A percentile compares a stretch with the other conserved stretches of the same genome.
phyloP scores from a whole-genome alignment of 2,797 vertebrate genomes.

The Micropoecilia bifurca region DNA sequence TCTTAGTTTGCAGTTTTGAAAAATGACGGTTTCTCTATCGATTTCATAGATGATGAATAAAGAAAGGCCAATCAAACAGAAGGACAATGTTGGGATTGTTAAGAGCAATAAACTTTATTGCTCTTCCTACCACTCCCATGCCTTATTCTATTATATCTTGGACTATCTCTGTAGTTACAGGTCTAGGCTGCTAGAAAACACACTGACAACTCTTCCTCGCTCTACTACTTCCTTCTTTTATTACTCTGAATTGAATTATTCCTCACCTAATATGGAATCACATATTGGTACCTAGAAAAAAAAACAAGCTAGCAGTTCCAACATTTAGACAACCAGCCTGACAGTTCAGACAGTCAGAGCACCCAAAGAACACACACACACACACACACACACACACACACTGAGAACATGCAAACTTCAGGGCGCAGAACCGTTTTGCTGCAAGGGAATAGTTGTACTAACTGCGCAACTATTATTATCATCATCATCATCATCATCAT shows the following conservation, averaged over 20 bases:
- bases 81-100: background rate
- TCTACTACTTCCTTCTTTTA: too few relatives aligned
- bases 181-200: too few relatives aligned
- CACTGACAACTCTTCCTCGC: too few relatives aligned
- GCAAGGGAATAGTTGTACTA: background rate
- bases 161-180: background rate
- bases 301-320: background rate
- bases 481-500: background rate
- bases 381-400: background rate
- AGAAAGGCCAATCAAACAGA: background rate
- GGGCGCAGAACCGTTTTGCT: background rate
- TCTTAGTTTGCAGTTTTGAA: background rate
- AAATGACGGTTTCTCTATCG: background rate
- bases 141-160: background rate
- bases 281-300: background rate
- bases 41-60: background rate
- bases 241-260: background rate
- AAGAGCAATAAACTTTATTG: background rate
- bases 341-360: background rate
- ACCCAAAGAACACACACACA: too few relatives aligned
- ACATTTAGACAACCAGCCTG: background rate
- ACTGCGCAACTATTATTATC: background rate
- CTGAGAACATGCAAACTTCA: background rate
- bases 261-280: background rate
- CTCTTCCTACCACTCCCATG: background rate